phyloP scores from a whole-genome alignment of 1,140 invertebrate species.

The Himalopsyche phryganea region DNA sequence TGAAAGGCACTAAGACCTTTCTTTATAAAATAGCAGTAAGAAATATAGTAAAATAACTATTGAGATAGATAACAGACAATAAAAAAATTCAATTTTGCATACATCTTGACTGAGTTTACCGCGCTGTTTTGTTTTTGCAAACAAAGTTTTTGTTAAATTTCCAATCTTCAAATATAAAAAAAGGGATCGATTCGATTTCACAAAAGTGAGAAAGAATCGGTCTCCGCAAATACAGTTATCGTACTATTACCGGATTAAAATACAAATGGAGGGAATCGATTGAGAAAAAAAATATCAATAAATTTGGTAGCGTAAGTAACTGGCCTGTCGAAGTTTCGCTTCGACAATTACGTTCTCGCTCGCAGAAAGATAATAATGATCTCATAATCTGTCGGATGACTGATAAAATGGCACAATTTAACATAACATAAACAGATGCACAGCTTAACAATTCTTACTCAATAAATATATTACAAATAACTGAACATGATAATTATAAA shows the following conservation, averaged over 20 bases:
- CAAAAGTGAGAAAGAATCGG: no score
- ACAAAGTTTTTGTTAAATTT: no score
- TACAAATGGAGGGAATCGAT: conserved; percentile 29
- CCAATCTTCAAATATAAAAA: no score
- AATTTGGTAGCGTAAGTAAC: conserved; percentile 29
- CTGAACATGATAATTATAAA: conserved; percentile 3
- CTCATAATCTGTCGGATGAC: conserved; percentile 18
- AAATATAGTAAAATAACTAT: no score
- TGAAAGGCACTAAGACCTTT: no score
- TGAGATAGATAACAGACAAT: no score
- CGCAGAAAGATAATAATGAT: conserved; percentile 17
- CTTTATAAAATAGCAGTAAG: no score
- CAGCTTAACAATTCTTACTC: conserved; percentile 26
- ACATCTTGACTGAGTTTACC: no score
- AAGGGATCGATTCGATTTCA: no score
- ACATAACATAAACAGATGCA: conserved; percentile 28
- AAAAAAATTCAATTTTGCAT: no score
- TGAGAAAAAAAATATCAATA: conserved; percentile 17
- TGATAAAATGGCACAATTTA: conserved; percentile 32
- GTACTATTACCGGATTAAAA: not conserved
- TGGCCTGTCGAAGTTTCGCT: conserved; percentile 22
- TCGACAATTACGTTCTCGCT: conserved; percentile 15
- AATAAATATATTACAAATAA: conserved; percentile 29
- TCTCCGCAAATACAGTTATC: no score
- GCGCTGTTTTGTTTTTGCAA: no score